Percentiles rank a stretch among this genome's conserved stretches.
Conservation (phyloP, 1,140 invertebrate species). For the Physella acuta region DNA sequence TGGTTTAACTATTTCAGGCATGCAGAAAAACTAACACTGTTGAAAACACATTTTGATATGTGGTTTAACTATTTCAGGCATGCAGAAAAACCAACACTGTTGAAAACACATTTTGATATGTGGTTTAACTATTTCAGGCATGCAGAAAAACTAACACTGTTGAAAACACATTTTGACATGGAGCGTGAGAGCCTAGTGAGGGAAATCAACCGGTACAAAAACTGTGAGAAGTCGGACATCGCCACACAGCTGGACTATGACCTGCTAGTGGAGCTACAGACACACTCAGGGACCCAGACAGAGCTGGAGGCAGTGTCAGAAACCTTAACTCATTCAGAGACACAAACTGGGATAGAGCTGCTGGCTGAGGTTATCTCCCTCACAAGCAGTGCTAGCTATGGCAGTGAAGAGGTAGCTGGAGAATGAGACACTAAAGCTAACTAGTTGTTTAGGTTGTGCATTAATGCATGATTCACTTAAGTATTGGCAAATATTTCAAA, state of each 20-base stretch:
- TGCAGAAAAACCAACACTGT: slow-evolving; percentile 17
- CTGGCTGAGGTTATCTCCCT: slow-evolving; percentile 24
- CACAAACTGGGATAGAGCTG: slow-evolving; percentile 13
- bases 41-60: too few relatives aligned
- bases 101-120: slow-evolving; percentile 17
- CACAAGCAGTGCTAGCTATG: slow-evolving; percentile 23
- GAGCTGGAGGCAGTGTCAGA: not conserved
- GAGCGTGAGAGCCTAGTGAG: slow-evolving; percentile 5
- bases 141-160: slow-evolving; percentile 19
- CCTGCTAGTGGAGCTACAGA: not conserved
- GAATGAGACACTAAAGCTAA: too few relatives aligned
- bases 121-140: slow-evolving; percentile 23
- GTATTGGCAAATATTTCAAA: too few relatives aligned
- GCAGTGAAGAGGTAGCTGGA: slow-evolving; percentile 19
- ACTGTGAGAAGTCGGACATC: not conserved
- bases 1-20: too few relatives aligned
- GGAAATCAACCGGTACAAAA: slow-evolving; percentile 8
- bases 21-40: too few relatives aligned
- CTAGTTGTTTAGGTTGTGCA: too few relatives aligned
- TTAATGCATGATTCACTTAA: too few relatives aligned
- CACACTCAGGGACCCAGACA: not conserved
- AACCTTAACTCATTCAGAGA: slow-evolving; percentile 7
- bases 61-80: too few relatives aligned
- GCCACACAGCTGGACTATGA: slow-evolving; percentile 5
- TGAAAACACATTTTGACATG: slow-evolving; percentile 17